These are phyloP conservation scores for Sebastes fasciatus DNA, from an alignment of 2,113 vertebrate genomes.

Conservation along the genomic window DNA sequence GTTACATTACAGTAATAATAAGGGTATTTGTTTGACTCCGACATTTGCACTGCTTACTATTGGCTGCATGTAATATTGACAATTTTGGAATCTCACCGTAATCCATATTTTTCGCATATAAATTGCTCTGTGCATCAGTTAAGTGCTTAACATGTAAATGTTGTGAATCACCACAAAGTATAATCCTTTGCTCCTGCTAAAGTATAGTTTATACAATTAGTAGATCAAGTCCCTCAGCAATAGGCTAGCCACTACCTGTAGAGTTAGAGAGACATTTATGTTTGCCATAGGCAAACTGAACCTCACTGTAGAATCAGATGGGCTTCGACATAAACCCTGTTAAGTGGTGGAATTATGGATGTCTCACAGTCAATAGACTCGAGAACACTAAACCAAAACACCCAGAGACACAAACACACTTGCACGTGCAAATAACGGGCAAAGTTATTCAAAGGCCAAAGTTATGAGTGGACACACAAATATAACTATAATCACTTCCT, in stretches of 20 bases:
- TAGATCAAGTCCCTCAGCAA: not conserved
- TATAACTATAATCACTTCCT: not conserved
- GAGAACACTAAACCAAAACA: not conserved
- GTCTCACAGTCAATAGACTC: not conserved
- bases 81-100: not conserved
- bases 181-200: not conserved
- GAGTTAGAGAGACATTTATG: not conserved
- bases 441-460: not conserved
- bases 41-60: not conserved
- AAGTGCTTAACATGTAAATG: not conserved
- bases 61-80: not conserved
- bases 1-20: not conserved
- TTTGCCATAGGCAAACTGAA: not conserved
- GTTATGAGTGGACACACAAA: not conserved
- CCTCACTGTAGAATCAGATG: not conserved
- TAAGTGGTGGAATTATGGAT: conserved; percentile 2
- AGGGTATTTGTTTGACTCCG: not conserved
- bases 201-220: not conserved
- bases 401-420: not conserved
- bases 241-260: not conserved
- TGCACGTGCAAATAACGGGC: not conserved
- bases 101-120: not conserved
- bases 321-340: not conserved
- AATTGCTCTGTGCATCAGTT: no score
- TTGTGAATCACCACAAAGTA: not conserved